A percentile compares a stretch with the other conserved stretches of the same genome.
These are phyloP conservation scores for Himalopsyche tibetana DNA, from an alignment of 2,888 invertebrate genomes.

Conservation along the genomic window DNA sequence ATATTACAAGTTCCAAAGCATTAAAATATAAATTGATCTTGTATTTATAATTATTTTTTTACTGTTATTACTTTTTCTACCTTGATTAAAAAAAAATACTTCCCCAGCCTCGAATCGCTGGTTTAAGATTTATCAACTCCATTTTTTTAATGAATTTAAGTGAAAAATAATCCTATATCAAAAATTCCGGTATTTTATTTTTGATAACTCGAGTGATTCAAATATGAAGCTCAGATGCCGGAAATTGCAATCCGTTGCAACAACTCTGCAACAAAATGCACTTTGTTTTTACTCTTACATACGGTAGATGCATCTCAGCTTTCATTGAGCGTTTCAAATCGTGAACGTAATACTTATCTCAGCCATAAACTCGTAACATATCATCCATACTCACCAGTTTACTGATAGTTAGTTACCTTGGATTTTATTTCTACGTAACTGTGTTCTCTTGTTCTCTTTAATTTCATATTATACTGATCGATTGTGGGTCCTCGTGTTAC, in stretches of 20 bases:
- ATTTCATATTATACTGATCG: slow-evolving; percentile 20
- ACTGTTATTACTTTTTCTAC: too few species aligned
- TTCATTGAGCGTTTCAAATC: neutral
- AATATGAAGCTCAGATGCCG: neutral
- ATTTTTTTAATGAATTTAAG: too few species aligned
- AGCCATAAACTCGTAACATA: slow-evolving; percentile 22
- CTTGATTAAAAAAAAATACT: too few species aligned
- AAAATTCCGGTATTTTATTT: slow-evolving; percentile 12
- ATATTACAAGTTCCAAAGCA: too few species aligned
- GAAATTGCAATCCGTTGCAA: too few species aligned
- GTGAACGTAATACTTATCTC: slow-evolving; percentile 28
- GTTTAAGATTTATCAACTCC: too few species aligned
- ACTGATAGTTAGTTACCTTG: slow-evolving; percentile 28
- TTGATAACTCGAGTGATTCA: neutral
- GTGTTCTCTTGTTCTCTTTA: slow-evolving; percentile 48
- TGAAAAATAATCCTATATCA: too few species aligned
- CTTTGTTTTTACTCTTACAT: neutral
- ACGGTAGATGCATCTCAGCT: neutral
- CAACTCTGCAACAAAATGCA: neutral
- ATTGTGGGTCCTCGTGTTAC: slow-evolving; percentile 25
- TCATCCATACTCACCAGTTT: slow-evolving; percentile 17
- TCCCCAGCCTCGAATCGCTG: too few species aligned
- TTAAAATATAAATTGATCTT: too few species aligned
- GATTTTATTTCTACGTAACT: slow-evolving; percentile 35
- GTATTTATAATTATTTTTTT: too few species aligned